phyloP scores from a whole-genome alignment of 2,888 invertebrate species.

The Stenichneumon culpator region DNA sequence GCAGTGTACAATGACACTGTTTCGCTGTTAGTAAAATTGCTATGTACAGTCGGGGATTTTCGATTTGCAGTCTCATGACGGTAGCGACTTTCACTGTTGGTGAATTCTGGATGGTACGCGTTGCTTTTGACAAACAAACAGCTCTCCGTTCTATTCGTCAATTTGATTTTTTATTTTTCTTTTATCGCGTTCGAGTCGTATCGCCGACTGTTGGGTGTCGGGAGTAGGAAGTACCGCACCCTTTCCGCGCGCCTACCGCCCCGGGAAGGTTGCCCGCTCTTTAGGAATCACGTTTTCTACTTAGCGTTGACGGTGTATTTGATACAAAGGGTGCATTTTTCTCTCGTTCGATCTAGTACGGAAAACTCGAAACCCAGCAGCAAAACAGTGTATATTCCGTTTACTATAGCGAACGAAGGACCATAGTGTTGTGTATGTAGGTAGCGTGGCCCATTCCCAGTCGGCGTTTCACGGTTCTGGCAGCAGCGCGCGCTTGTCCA shows the following conservation, averaged over 20 bases:
- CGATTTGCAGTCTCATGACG: too few relatives aligned
- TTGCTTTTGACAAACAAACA: neutral
- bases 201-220: neutral
- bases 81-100: neutral
- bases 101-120: neutral
- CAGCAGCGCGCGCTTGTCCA: conserved; percentile 16
- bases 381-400: neutral
- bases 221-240: neutral
- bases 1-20: too few relatives aligned
- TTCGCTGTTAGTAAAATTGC: neutral
- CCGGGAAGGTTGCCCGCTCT: conserved; percentile 1
- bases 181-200: neutral
- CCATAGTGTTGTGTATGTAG: neutral
- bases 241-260: neutral
- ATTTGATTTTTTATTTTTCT: neutral
- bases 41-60: neutral
- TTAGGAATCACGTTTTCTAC: conserved; percentile 25
- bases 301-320: conserved; percentile 59
- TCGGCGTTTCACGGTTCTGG: conserved; percentile 16
- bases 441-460: neutral
- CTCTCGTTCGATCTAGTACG: conserved; percentile 19
- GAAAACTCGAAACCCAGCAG: conserved; percentile 16
- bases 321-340: conserved; percentile 40
- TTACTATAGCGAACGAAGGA: neutral
- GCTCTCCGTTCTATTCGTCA: neutral